Evolutionary conservation across 2,888 invertebrate species (phyloP).

Genomic region (Pocota personata): DNA sequence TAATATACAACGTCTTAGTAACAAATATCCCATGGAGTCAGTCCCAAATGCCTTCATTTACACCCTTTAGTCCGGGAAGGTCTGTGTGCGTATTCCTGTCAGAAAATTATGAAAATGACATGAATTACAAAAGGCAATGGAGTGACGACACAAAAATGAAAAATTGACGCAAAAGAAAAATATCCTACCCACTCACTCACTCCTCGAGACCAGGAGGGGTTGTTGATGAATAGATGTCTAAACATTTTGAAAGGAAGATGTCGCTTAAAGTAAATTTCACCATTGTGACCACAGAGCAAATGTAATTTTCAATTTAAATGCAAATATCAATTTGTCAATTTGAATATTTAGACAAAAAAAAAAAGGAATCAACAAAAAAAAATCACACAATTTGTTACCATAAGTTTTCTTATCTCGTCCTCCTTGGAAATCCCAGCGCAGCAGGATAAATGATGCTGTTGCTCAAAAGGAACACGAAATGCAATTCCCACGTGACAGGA

Average conservation of each 20-base stretch:
- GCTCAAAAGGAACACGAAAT: slow-evolving; percentile 57
- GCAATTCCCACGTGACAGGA: slow-evolving; percentile 76
- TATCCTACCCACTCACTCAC: background rate
- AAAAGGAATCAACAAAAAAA: slow-evolving; percentile 25
- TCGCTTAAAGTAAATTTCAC: slow-evolving; percentile 82
- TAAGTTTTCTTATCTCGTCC: slow-evolving; percentile 46
- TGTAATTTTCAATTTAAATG: slow-evolving; percentile 83
- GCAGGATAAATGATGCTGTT: slow-evolving; percentile 71
- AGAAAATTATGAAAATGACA: slow-evolving; percentile 64
- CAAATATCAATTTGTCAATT: slow-evolving; percentile 83
- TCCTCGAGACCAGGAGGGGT: background rate
- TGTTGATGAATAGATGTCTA: slow-evolving; percentile 68
- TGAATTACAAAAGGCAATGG: slow-evolving; percentile 45
- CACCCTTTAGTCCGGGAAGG: slow-evolving; percentile 49
- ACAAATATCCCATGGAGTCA: slow-evolving; percentile 46
- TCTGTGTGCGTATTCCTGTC: slow-evolving; percentile 35
- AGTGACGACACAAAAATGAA: slow-evolving; percentile 53
- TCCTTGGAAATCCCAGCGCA: slow-evolving; percentile 54
- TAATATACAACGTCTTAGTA: slow-evolving; percentile 49
- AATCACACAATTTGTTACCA: slow-evolving; percentile 72
- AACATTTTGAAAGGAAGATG: slow-evolving; percentile 62
- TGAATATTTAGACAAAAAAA: slow-evolving; percentile 73
- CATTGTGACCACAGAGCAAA: slow-evolving; percentile 82
- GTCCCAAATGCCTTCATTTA: slow-evolving; percentile 61
- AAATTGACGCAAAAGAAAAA: slow-evolving; percentile 55